phyloP scores from a whole-genome alignment of 2,113 vertebrate species.

The rat (Rattus norvegicus) region GRCr8 NC_086020.1:242953501-242954000 shows the following conservation, averaged over 20 bases:
- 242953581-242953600: background rate
- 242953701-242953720: background rate
- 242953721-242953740: background rate
- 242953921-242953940: background rate
- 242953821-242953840: background rate
- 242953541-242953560: background rate
- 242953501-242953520: background rate
- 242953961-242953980: background rate
- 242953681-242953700: background rate
- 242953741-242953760: background rate
- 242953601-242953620: background rate
- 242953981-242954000: background rate
- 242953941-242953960: conserved; percentile 25
- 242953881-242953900: background rate
- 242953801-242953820: background rate
- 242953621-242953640: background rate
- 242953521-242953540: background rate
- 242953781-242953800: background rate
- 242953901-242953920: background rate
- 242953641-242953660: background rate
- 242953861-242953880: background rate
- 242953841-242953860: background rate
- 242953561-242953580: background rate
- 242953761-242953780: background rate
- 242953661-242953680: background rate